Percentiles rank a stretch among this genome's conserved stretches.
These are phyloP conservation scores for Drosophila tropicalis DNA, from an alignment of 1,140 invertebrate species.

Conservation along the genomic window DNA sequence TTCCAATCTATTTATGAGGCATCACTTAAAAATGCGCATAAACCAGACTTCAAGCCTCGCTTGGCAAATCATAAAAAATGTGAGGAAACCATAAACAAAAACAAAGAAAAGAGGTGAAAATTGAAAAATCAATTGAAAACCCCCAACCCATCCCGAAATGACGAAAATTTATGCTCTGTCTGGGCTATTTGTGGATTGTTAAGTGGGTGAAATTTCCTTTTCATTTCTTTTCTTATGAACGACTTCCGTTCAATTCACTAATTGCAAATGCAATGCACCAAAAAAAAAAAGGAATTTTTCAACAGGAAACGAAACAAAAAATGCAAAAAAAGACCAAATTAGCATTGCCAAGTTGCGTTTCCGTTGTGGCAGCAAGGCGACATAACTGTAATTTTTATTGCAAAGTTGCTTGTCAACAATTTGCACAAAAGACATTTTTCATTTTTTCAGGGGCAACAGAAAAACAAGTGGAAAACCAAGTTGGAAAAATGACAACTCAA, in stretches of 20 bases:
- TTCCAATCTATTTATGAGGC: slow-evolving; percentile 1
- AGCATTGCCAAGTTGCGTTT: slow-evolving; percentile 67
- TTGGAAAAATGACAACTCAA: slow-evolving; percentile 33
- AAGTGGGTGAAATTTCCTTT: slow-evolving; percentile 66
- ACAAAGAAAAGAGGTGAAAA: slow-evolving; percentile 55
- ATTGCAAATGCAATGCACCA: slow-evolving; percentile 37
- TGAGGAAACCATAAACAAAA: slow-evolving; percentile 22
- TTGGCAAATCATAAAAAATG: slow-evolving; percentile 37
- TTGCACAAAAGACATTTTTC: slow-evolving; percentile 37
- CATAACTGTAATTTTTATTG: slow-evolving; percentile 62
- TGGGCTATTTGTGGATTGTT: slow-evolving; percentile 18
- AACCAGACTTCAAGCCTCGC: slow-evolving; percentile 46
- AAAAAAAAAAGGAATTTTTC: slow-evolving; percentile 45
- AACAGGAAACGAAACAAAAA: slow-evolving; percentile 47
- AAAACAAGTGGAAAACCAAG: neutral
- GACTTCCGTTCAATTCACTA: slow-evolving; percentile 61
- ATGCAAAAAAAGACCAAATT: slow-evolving; percentile 63
- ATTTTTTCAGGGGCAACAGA: slow-evolving; percentile 15
- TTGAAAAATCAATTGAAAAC: slow-evolving; percentile 63
- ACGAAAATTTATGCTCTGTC: slow-evolving; percentile 54
- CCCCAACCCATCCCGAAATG: slow-evolving; percentile 25
- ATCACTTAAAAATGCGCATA: slow-evolving; percentile 51
- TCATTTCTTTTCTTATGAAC: slow-evolving; percentile 45
- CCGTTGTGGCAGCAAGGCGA: slow-evolving; percentile 44
- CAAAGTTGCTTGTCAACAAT: slow-evolving; percentile 20